Evolutionary conservation across 1,140 invertebrate genomes (phyloP), one percentile per base, ranked within the genome.

Genomic region (Holotrichia oblita): DNA sequence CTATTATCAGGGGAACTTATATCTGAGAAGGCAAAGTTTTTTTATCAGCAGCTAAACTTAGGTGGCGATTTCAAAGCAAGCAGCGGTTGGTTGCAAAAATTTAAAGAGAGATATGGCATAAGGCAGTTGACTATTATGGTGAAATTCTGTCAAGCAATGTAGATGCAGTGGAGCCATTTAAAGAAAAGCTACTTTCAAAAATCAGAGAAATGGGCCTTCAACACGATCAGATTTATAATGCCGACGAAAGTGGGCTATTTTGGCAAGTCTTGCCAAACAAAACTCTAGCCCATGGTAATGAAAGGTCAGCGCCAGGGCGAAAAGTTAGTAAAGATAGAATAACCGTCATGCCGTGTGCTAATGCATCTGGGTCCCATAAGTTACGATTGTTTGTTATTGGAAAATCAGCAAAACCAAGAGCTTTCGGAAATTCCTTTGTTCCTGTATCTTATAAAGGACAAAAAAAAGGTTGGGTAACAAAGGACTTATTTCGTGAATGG

Each of bases 21-120:
- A 48, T 48, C 10, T 48, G 44, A 48, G 44, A 48, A 48, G 44
- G 10, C 44, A 48, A 48, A 48, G 27, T 34, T 34, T 34, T 34
- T 34, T 48, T 48, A 48, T 17, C 44, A 17, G n/a, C 44, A 48
- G 44, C 44, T 48, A 48, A 48, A 48, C 44, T 48, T 48, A 48
- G 7, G 10, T 80, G 14, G 76, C 79, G 77, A 82, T 81, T 20
- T 77, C 79, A 80, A 79, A 48, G 22, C 27, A 79, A 79, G 27
- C 79, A 34, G 12, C 22, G 75, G 75, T 12, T 76, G 75, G 75
- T 42, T 82, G 83, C 22, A 88, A 88, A 80, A 34, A 59, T 61
- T 59, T 40, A 48, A 59, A 73, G 6, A 41, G 17, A n/a, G 55
- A 42, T n/a, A 77, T 64, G 2, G 72, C 80, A 41, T 79, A 79